A percentile compares a stretch with the other conserved stretches of the same genome.
These are phyloP conservation scores for Nipponacmea schrenckii DNA, from an alignment of 2,888 invertebrate genomes.

Conservation along the genomic window DNA sequence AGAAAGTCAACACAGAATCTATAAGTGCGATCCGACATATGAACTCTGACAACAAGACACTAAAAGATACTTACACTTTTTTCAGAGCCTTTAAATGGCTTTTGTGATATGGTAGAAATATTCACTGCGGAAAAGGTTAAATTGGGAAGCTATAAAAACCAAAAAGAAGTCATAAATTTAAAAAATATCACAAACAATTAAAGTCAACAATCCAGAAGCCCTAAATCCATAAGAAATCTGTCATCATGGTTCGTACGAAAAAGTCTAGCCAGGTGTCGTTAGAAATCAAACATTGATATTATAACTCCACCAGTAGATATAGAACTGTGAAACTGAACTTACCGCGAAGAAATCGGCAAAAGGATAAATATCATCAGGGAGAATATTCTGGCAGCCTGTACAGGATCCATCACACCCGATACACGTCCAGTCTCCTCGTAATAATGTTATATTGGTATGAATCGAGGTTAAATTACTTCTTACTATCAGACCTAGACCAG, in stretches of 20 bases:
- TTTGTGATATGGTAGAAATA: neutral
- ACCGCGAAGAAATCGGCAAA: slow-evolving; percentile 26
- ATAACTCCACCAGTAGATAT: too few species aligned
- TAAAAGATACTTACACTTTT: slow-evolving; percentile 13
- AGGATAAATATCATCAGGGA: slow-evolving; percentile 27
- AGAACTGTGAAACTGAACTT: neutral
- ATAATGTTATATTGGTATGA: slow-evolving; percentile 22
- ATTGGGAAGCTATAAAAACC: slow-evolving; percentile 10
- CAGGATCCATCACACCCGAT: slow-evolving; percentile 31
- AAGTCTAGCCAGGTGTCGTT: too few species aligned
- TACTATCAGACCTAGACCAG: neutral
- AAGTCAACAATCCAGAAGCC: too few species aligned
- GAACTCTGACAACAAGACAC: too few species aligned
- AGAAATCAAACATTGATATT: too few species aligned
- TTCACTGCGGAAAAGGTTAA: neutral
- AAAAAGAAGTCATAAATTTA: neutral
- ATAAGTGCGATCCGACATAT: too few species aligned
- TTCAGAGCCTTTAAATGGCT: slow-evolving; percentile 11
- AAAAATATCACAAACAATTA: too few species aligned
- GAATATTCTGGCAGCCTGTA: slow-evolving; percentile 22
- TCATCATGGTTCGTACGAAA: too few species aligned
- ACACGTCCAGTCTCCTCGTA: slow-evolving; percentile 24
- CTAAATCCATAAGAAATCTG: too few species aligned
- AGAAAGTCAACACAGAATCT: too few species aligned
- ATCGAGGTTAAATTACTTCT: slow-evolving; percentile 5